Conservation (phyloP, 2,888 invertebrate species). For the Polyommatus icarus region DNA sequence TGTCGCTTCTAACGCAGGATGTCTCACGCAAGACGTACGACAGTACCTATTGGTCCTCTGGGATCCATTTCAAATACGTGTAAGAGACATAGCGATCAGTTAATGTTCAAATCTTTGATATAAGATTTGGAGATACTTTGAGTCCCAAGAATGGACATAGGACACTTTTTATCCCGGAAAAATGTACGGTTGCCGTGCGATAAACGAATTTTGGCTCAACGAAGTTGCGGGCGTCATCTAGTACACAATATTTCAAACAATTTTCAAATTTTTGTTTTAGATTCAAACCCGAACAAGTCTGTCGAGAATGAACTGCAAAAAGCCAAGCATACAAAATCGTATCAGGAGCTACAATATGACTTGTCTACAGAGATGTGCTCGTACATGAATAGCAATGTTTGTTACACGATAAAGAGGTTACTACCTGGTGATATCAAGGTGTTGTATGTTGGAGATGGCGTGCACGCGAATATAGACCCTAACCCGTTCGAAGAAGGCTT, state of each 20-base stretch:
- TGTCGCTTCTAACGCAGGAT: no score
- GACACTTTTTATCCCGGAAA: no score
- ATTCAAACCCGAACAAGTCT: slow-evolving; percentile 66
- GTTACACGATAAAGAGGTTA: slow-evolving; percentile 90
- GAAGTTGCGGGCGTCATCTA: no score
- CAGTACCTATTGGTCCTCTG: no score
- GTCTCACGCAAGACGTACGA: no score
- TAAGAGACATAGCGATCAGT: no score
- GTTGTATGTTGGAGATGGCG: slow-evolving; percentile 80
- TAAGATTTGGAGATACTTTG: no score
- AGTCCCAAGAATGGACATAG: no score
- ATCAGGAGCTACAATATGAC: slow-evolving; percentile 74
- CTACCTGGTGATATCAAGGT: slow-evolving; percentile 91
- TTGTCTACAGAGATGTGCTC: slow-evolving; percentile 85
- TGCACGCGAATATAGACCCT: slow-evolving; percentile 73
- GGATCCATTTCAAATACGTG: no score
- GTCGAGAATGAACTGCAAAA: slow-evolving; percentile 65
- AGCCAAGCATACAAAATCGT: slow-evolving; percentile 48
- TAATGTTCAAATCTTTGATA: no score
- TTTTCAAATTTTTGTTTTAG: slow-evolving; percentile 47
- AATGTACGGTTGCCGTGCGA: no score
- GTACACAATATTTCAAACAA: not conserved
- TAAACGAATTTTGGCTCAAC: no score
- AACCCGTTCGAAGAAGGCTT: slow-evolving; percentile 88
- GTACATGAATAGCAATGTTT: slow-evolving; percentile 87